phyloP scores from a whole-genome alignment of 2,888 invertebrate species.

The Euphydryas editha region DNA sequence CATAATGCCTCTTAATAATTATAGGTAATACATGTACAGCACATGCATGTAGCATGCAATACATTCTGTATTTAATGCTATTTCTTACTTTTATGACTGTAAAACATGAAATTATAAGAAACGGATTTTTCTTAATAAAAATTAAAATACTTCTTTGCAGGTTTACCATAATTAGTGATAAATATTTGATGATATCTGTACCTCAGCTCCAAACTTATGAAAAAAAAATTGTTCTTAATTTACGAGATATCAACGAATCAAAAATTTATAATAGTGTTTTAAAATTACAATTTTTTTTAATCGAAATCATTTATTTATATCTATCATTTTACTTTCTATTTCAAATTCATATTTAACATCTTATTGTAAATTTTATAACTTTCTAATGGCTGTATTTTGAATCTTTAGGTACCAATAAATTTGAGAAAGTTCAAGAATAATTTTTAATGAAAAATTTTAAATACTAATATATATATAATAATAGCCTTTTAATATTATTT shows the following conservation, averaged over 20 bases:
- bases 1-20: no score
- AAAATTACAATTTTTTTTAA: not conserved
- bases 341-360: slow-evolving; percentile 2
- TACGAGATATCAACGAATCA: not conserved
- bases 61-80: not conserved
- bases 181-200: not conserved
- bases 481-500: no score
- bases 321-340: slow-evolving; percentile 14
- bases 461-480: not conserved
- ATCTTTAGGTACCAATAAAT: no score
- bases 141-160: no score
- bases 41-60: not conserved
- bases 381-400: not conserved
- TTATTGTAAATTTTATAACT: slow-evolving; percentile 7
- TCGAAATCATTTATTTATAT: not conserved
- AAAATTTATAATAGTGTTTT: not conserved
- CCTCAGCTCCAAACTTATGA: not conserved
- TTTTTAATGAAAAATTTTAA: not conserved
- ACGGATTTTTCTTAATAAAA: no score
- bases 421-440: not conserved
- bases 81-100: not conserved
- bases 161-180: no score
- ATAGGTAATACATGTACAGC: not conserved
- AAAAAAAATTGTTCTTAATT: not conserved
- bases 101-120: no score